Conservation (phyloP, 2,888 invertebrate species). For the Amaurobius ferox region DNA sequence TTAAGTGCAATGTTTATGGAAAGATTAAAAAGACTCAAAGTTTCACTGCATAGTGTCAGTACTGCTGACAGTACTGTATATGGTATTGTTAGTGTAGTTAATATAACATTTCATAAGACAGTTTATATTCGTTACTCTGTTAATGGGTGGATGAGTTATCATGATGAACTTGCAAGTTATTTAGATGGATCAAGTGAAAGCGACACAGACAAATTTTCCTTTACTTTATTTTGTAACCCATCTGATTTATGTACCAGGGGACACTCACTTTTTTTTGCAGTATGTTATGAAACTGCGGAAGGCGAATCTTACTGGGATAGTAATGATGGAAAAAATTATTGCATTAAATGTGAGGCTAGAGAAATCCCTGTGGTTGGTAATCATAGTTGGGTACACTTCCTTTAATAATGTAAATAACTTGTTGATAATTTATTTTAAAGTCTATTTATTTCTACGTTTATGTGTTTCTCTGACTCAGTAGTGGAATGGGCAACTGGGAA, state of each 20-base stretch:
- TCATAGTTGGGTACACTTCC: constrained; percentile 71
- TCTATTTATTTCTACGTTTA: too few relatives aligned
- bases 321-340: constrained; percentile 79
- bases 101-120: constrained; percentile 77
- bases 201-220: constrained; percentile 78
- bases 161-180: constrained; percentile 78
- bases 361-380: constrained; percentile 66
- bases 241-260: constrained; percentile 72
- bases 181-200: constrained; percentile 77
- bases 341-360: constrained; percentile 71
- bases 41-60: constrained; percentile 77
- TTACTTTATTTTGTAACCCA: constrained; percentile 75
- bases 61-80: constrained; percentile 77
- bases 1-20: constrained; percentile 75
- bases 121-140: constrained; percentile 78
- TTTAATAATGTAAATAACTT: constrained; percentile 15
- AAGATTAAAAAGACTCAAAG: constrained; percentile 76
- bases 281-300: constrained; percentile 77
- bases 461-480: too few relatives aligned
- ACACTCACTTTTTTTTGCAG: constrained; percentile 76
- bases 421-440: too few relatives aligned
- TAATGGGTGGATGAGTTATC: constrained; percentile 77
- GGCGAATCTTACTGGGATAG: constrained; percentile 79
- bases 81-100: constrained; percentile 77
- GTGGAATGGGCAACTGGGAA: too few relatives aligned